phyloP scores from a whole-genome alignment of 2,797 vertebrate species.

The Potorous gilbertii region DNA sequence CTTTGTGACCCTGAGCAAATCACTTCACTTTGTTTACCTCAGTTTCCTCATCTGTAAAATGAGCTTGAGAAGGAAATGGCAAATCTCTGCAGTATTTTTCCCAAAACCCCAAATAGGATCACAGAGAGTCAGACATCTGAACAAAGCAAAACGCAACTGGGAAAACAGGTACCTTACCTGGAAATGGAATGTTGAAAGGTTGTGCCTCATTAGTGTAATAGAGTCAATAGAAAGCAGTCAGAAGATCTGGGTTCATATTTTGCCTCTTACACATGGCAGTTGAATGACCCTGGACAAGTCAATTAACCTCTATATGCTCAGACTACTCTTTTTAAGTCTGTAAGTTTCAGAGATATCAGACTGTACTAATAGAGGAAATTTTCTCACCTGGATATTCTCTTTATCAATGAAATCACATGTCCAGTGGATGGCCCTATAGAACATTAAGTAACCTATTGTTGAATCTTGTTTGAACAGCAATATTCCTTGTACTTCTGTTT shows the following conservation, averaged over 20 bases:
- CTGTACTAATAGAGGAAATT: neutral
- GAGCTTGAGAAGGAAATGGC: neutral
- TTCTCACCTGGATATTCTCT: neutral
- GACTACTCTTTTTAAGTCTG: neutral
- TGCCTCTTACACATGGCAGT: neutral
- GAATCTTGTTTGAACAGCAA: neutral
- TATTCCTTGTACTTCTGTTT: neutral
- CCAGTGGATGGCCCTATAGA: neutral
- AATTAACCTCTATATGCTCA: neutral
- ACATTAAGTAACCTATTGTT: neutral
- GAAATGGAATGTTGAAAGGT: neutral
- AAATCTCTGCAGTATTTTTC: neutral
- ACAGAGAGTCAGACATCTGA: neutral
- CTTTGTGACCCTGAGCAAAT: neutral
- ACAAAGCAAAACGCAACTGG: neutral
- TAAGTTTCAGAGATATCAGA: neutral
- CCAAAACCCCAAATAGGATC: neutral
- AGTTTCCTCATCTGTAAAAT: neutral
- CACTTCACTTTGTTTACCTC: neutral
- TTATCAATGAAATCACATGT: neutral
- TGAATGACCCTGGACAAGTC: neutral
- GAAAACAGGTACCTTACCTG: neutral
- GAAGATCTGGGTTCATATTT: neutral
- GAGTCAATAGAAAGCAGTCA: neutral
- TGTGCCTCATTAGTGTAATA: neutral